phyloP scores from a whole-genome alignment of 2,113 vertebrate species.

The Mormyrus lacerda region DNA sequence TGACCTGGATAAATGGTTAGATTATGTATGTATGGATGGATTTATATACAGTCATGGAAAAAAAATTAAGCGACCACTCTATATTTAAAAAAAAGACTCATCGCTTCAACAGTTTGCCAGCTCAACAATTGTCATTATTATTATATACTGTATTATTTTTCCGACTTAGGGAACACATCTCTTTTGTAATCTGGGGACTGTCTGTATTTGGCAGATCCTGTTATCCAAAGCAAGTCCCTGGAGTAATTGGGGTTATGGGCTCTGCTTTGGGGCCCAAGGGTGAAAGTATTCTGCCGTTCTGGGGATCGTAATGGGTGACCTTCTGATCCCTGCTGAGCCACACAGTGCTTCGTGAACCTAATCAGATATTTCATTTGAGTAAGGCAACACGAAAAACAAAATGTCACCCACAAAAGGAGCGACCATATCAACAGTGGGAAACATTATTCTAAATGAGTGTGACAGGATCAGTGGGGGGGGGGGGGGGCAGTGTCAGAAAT shows the following conservation, averaged over 20 bases:
- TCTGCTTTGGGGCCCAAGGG: neutral
- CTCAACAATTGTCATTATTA: too few species aligned
- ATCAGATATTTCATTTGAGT: neutral
- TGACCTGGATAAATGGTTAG: neutral
- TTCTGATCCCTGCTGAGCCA: neutral
- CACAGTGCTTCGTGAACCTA: too few species aligned
- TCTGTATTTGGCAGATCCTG: neutral
- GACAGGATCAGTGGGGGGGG: neutral
- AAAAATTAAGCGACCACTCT: too few species aligned
- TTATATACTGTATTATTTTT: too few species aligned
- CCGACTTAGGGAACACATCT: neutral
- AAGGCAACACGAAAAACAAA: neutral
- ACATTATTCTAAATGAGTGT: neutral
- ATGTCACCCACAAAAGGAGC: neutral
- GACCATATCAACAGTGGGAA: neutral
- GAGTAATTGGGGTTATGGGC: neutral
- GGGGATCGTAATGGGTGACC: neutral
- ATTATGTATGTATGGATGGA: neutral
- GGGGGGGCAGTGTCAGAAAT: neutral
- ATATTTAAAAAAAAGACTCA: too few species aligned
- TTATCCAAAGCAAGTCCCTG: neutral
- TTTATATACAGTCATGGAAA: neutral
- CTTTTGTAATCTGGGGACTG: neutral
- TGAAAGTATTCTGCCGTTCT: neutral
- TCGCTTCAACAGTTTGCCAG: neutral